A percentile compares a stretch with the other conserved stretches of the same genome.
These are phyloP conservation scores for Leptinotarsa rubiginosa DNA, from an alignment of 2,888 invertebrate species.

Conservation along the genomic window DNA sequence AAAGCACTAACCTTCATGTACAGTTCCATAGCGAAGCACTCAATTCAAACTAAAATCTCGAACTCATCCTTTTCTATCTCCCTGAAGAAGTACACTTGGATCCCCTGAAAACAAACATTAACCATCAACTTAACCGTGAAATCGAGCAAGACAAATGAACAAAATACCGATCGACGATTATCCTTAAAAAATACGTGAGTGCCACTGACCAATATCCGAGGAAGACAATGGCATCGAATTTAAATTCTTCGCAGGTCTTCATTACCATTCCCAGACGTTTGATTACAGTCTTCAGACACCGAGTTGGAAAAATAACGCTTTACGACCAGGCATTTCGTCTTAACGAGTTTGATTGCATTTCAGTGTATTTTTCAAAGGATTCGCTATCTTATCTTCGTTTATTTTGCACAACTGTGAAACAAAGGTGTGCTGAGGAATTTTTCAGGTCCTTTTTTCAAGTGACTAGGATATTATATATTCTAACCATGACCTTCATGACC, in stretches of 20 bases:
- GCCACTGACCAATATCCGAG: slow-evolving; percentile 58
- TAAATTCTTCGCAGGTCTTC: slow-evolving; percentile 43
- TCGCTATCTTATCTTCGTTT: not conserved
- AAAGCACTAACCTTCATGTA: slow-evolving; percentile 30
- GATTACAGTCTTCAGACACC: slow-evolving; percentile 25
- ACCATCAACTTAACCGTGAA: slow-evolving; percentile 29
- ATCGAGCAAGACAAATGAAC: slow-evolving; percentile 25
- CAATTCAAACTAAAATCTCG: slow-evolving; percentile 18
- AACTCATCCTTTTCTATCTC: slow-evolving; percentile 12
- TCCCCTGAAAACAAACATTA: slow-evolving; percentile 42
- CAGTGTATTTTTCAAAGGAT: slow-evolving; percentile 17
- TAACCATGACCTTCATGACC: too few species aligned
- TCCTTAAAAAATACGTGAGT: slow-evolving; percentile 57
- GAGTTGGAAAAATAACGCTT: slow-evolving; percentile 8
- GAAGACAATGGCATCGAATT: slow-evolving; percentile 44
- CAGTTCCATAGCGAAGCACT: slow-evolving; percentile 23
- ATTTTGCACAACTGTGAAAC: not conserved
- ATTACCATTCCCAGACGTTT: slow-evolving; percentile 37
- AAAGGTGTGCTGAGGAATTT: not conserved
- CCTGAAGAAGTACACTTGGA: slow-evolving; percentile 33
- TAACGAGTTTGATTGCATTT: not conserved
- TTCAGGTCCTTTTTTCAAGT: not conserved
- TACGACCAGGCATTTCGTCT: slow-evolving; percentile 17
- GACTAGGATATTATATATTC: too few species aligned
- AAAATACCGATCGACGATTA: slow-evolving; percentile 36